Evolutionary conservation across 2,888 invertebrate genomes (phyloP), one percentile per base, ranked within the genome.

Genomic region (Tromatobia lineatoria): DNA sequence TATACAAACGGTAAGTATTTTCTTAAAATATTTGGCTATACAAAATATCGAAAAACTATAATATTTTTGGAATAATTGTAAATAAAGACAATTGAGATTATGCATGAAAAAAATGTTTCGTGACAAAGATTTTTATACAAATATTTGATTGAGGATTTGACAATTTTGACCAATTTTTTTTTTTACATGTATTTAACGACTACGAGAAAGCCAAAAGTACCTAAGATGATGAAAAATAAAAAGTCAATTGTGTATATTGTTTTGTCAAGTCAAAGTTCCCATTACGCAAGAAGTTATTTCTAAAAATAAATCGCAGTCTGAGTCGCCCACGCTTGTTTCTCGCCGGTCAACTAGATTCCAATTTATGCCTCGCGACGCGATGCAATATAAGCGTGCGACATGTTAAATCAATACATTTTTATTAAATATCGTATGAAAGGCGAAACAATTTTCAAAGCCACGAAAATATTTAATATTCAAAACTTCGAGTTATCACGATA

Each of bases 331-430:
- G 42, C 45, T 71, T 42, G 57, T 45, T 42, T 45, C 45, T 45
- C 61, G 34, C 13, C 73, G 59, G 73, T 73, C 59, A 73, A 73
- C 73, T 11, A 59, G 59, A 73, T 59, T 29, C 29, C 29, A 73
- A 73, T 59, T 73, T 47, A 59, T 59, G 59, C n/a, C 25, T 42
- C 57, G 34, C 54, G 23, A 52, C 70, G 23, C 54, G 10, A n/a
- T n/a, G 47, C n/a, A n/a, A 50, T 50, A 50, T 50, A 50, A 50
- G n/a, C 50, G 50, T 50, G 18, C 18, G 50, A 50, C n/a, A 18
- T 50, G 6, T 6, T 50, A 18, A n/a, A 50, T 50, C 18, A 6
- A 50, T 18, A 8, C 50, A 18, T 18, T 50, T 18, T 50, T 50
- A 7, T 50, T 29, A 3, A 29, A 29, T 29, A 3, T 29, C 29